Evolutionary conservation across 2,888 invertebrate species (phyloP), one percentile per base, ranked within the genome.

Genomic region (Dynastes grantii): DNA sequence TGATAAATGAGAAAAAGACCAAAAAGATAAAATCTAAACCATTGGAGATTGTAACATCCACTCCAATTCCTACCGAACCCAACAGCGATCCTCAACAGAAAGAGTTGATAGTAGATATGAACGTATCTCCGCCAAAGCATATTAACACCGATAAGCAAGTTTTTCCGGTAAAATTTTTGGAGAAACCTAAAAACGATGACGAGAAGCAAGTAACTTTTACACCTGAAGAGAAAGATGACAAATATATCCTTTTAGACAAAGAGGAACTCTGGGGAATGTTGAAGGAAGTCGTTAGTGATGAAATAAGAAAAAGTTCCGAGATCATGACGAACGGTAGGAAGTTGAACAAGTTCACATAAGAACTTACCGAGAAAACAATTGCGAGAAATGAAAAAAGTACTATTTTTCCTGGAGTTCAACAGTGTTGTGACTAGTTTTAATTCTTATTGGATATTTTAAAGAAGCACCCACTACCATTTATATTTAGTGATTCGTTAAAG

Each of bases 221-320:
- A 13, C 87, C 87, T 2, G 87, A 88, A 80, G 85, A 85, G 40
- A 88, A 89, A 82, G 91, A 90, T 83, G 90, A 90, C 83, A 90
- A 90, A 70, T 92, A 90, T 81, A 90, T 92, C 81, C 90, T 92
- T 78, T 85, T 92, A 76, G 91, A 92, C 83, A 92, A 92, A 84
- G 92, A 92, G 80, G 90, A 90, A 79, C 86, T 92, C 64, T 93
- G 92, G 92, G 92, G 92, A 76, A 88, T 93, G 84, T 86, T 93
- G 16, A 91, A 92, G 85, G 92, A 92, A 87, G 91, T 88, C 2
- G 89, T 89, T 6, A 86, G 87, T 78, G 87, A 88, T 58, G 83
- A 85, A 76, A 81, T 83, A 32, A 80, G 78, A 55, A 82, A 80
- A 75, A 81, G 71, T 37, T 71, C 71, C 27, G 71, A 71, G 32